phyloP scores from a whole-genome alignment of 2,888 invertebrate genomes.

The Caenorhabditis panamensis region DNA sequence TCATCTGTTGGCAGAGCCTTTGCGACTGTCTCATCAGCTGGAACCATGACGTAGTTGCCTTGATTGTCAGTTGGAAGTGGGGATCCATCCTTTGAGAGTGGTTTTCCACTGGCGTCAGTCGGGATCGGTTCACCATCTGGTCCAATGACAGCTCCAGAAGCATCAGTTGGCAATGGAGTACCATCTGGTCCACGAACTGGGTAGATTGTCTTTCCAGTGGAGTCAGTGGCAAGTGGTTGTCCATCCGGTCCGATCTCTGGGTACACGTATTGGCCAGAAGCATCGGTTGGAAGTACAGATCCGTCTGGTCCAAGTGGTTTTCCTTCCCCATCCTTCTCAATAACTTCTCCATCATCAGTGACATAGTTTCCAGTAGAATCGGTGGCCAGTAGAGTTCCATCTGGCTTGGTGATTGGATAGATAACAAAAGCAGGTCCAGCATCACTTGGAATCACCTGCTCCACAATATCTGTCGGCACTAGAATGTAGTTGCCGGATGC shows the following conservation, averaged over 20 bases:
- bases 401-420: conserved; percentile 50
- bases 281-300: conserved; percentile 54
- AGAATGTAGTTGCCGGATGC: conserved; percentile 44
- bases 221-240: conserved; percentile 60
- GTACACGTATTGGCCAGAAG: conserved; percentile 62
- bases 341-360: conserved; percentile 56
- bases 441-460: no score
- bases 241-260: conserved; percentile 63
- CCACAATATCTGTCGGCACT: conserved; percentile 43
- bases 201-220: conserved; percentile 62
- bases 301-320: conserved; percentile 66
- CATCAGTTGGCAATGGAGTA: conserved; percentile 60
- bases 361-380: conserved; percentile 66
- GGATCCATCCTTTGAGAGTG: conserved; percentile 53
- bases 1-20: conserved; percentile 51
- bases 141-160: conserved; percentile 48
- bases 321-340: conserved; percentile 58
- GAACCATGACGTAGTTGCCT: conserved; percentile 53
- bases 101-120: conserved; percentile 58
- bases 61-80: conserved; percentile 54
- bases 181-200: conserved; percentile 63
- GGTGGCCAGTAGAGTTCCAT: conserved; percentile 61
- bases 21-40: conserved; percentile 7
- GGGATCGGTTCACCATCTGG: conserved; percentile 55
- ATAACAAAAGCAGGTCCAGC: conserved; percentile 48